Percentiles rank a stretch among this genome's conserved stretches.
phyloP scores from a whole-genome alignment of 2,888 invertebrate genomes.

The Emmelina monodactyla region DNA sequence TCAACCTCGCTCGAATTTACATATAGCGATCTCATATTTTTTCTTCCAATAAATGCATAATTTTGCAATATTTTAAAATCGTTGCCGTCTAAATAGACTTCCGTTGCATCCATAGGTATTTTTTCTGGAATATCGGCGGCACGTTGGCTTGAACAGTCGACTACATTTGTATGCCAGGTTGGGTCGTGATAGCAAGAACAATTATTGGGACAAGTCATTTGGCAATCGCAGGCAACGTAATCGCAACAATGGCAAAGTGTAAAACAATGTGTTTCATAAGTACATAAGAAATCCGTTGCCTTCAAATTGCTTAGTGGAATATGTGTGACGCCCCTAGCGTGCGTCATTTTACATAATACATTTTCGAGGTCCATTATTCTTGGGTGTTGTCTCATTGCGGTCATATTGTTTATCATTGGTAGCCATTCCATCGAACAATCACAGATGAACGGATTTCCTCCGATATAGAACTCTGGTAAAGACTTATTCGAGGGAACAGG shows the following conservation, averaged over 20 bases:
- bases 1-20: constrained; percentile 86
- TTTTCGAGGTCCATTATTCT: constrained; percentile 88
- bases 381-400: constrained; percentile 82
- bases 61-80: constrained; percentile 84
- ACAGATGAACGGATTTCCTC: constrained; percentile 93
- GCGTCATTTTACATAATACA: constrained; percentile 86
- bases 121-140: constrained; percentile 80
- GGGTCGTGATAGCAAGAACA: constrained; percentile 96
- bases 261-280: constrained; percentile 91
- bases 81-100: constrained; percentile 91
- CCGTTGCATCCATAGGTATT: constrained; percentile 94
- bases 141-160: constrained; percentile 85
- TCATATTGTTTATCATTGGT: constrained; percentile 87
- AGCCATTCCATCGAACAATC: constrained; percentile 97
- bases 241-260: constrained; percentile 95
- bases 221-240: constrained; percentile 95
- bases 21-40: constrained; percentile 86
- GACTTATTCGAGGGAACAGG: constrained; percentile 77
- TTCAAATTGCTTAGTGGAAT: constrained; percentile 77
- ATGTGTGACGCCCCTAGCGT: constrained; percentile 80
- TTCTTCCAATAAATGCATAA: constrained; percentile 89
- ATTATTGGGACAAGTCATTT: constrained; percentile 93
- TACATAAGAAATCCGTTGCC: constrained; percentile 87
- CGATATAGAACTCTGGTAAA: constrained; percentile 89
- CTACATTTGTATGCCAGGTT: constrained; percentile 91